Conservation (phyloP, 1,140 invertebrate genomes). For the Bombus vancouverensis region DNA sequence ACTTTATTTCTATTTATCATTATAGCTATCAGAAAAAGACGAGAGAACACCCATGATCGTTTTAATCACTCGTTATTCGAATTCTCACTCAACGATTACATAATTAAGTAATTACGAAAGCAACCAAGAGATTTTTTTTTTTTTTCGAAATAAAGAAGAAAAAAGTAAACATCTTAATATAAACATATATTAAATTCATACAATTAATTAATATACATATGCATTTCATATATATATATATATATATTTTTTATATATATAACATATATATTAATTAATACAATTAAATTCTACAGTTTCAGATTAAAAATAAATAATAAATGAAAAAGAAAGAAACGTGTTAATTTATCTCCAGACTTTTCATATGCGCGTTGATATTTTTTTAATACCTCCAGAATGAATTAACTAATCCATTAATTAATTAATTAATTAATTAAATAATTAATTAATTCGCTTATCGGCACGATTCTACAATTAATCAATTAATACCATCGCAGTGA, state of each 20-base stretch:
- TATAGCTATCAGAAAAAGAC: slow-evolving; percentile 40
- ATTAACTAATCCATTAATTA: slow-evolving; percentile 33
- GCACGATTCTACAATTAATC: slow-evolving; percentile 27
- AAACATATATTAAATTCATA: slow-evolving; percentile 59
- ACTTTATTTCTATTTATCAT: slow-evolving; percentile 46
- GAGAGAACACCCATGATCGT: slow-evolving; percentile 40
- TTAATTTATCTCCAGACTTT: slow-evolving; percentile 51
- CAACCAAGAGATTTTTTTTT: slow-evolving; percentile 31
- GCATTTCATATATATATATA: slow-evolving; percentile 49
- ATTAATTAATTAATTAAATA: slow-evolving; percentile 27
- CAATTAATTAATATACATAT: slow-evolving; percentile 61
- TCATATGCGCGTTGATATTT: slow-evolving; percentile 20
- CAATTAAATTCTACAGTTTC: slow-evolving; percentile 45
- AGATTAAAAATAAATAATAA: slow-evolving; percentile 63
- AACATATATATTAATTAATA: slow-evolving; percentile 54
- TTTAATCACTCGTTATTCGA: slow-evolving; percentile 37
- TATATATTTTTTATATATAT: slow-evolving; percentile 49
- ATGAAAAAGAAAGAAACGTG: slow-evolving; percentile 53
- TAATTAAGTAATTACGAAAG: slow-evolving; percentile 49
- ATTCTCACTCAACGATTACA: slow-evolving; percentile 47
- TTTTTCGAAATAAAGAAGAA: slow-evolving; percentile 42
- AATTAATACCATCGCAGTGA: slow-evolving; percentile 45
- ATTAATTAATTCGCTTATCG: slow-evolving; percentile 45
- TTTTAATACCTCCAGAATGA: slow-evolving; percentile 48
- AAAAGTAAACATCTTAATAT: slow-evolving; percentile 49